Conservation (phyloP, 1,140 invertebrate genomes). For the Diabrotica undecimpunctata region DNA sequence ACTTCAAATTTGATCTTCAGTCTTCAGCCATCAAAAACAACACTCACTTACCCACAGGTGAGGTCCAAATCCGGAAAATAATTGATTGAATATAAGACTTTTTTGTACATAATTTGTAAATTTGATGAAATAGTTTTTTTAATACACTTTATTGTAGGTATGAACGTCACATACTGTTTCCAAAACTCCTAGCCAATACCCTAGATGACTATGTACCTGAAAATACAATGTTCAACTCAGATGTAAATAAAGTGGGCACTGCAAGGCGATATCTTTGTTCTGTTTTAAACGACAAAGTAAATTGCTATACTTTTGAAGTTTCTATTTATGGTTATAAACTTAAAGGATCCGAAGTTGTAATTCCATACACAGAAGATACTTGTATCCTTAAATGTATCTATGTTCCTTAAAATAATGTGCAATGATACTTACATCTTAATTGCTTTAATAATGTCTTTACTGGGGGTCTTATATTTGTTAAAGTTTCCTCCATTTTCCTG, state of each 20-base stretch:
- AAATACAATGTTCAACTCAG: slow-evolving; percentile 88
- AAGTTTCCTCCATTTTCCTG: too few relatives aligned
- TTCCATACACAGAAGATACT: slow-evolving; percentile 84
- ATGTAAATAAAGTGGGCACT: slow-evolving; percentile 81
- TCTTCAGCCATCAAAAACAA: too few relatives aligned
- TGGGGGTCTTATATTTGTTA: too few relatives aligned
- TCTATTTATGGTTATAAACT: slow-evolving; percentile 81
- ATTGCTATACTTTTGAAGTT: slow-evolving; percentile 81
- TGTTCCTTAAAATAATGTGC: slow-evolving; percentile 16
- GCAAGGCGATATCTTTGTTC: slow-evolving; percentile 73
- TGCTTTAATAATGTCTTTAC: too few relatives aligned
- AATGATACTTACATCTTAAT: too few relatives aligned
- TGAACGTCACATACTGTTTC: slow-evolving; percentile 82
- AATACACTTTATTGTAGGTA: slow-evolving; percentile 56
- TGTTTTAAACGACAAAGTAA: slow-evolving; percentile 67
- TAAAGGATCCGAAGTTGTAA: slow-evolving; percentile 58
- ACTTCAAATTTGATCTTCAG: too few relatives aligned
- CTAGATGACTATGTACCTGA: slow-evolving; percentile 77
- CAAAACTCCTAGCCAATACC: slow-evolving; percentile 80
- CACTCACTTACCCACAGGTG: too few relatives aligned
- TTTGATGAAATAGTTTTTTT: too few relatives aligned
- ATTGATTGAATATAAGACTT: too few relatives aligned
- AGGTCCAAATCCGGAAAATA: too few relatives aligned
- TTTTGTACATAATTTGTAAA: too few relatives aligned
- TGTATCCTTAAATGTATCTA: slow-evolving; percentile 70